Evolutionary conservation across 2,797 vertebrate species (phyloP).

Genomic region (Sebastes reedi): DNA sequence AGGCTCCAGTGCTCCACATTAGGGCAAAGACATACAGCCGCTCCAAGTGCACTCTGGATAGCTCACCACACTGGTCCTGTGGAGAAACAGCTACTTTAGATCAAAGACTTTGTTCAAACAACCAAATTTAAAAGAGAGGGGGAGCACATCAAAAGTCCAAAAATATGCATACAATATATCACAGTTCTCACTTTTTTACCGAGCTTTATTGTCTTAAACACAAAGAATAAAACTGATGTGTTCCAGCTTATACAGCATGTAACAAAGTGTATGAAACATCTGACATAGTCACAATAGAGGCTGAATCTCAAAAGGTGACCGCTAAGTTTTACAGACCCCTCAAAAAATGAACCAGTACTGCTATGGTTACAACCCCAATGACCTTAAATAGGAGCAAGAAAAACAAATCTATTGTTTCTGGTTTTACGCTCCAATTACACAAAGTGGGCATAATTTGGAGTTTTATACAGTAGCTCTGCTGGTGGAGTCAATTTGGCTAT

Average conservation of each 20-base stretch:
- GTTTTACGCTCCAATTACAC: background rate
- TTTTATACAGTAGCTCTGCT: background rate
- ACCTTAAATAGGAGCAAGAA: background rate
- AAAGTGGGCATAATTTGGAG: background rate
- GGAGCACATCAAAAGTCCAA: background rate
- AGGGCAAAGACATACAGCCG: slow-evolving; percentile 91
- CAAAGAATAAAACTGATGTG: background rate
- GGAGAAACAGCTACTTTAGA: background rate
- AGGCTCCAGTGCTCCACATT: slow-evolving; percentile 95
- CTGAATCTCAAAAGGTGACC: background rate
- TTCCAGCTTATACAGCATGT: background rate
- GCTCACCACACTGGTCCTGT: slow-evolving; percentile 89
- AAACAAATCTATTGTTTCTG: background rate
- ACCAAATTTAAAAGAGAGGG: background rate
- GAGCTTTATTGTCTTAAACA: background rate
- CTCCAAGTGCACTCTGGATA: slow-evolving; percentile 85
- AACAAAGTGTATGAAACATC: background rate
- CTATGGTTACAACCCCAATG: background rate
- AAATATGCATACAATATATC: background rate
- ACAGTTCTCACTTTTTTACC: background rate
- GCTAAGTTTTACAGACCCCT: background rate
- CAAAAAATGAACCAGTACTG: background rate
- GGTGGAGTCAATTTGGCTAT: background rate
- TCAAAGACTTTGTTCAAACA: background rate
- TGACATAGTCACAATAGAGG: background rate